These are phyloP conservation scores for Vultur gryphus DNA, from an alignment of 2,797 vertebrate species.

Conservation along the genomic window DNA sequence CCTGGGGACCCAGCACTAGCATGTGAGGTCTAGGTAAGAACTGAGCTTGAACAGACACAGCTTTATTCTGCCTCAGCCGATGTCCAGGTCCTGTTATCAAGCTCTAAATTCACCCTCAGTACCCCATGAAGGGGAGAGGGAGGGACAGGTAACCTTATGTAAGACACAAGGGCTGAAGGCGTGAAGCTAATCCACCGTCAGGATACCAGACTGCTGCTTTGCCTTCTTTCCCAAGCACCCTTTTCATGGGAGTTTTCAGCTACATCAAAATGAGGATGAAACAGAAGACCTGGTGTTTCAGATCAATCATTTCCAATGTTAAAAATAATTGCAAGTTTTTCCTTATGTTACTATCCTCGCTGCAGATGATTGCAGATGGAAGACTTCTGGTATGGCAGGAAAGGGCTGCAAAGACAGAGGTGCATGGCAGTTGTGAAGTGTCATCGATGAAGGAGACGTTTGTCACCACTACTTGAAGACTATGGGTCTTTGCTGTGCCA, in stretches of 20 bases:
- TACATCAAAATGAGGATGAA: not conserved
- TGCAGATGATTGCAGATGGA: not conserved
- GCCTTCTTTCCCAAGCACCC: not conserved
- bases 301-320: not conserved
- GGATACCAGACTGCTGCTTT: not conserved
- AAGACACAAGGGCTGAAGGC: not conserved
- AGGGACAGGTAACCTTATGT: not conserved
- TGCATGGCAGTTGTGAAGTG: not conserved
- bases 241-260: not conserved
- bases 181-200: not conserved
- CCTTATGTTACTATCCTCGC: accelerated
- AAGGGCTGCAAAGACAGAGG: not conserved
- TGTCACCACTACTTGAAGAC: not conserved
- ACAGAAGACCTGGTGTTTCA: not conserved
- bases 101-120: not conserved
- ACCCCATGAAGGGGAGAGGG: not conserved
- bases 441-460: accelerated
- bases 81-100: not conserved
- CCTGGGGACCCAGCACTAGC: not conserved
- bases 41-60: not conserved
- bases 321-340: not conserved
- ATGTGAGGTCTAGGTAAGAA: not conserved
- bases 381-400: not conserved
- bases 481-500: not conserved
- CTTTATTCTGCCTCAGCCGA: not conserved